These are phyloP conservation scores for Cantharis flavilabris DNA, from an alignment of 2,888 invertebrate species.

Conservation along the genomic window DNA sequence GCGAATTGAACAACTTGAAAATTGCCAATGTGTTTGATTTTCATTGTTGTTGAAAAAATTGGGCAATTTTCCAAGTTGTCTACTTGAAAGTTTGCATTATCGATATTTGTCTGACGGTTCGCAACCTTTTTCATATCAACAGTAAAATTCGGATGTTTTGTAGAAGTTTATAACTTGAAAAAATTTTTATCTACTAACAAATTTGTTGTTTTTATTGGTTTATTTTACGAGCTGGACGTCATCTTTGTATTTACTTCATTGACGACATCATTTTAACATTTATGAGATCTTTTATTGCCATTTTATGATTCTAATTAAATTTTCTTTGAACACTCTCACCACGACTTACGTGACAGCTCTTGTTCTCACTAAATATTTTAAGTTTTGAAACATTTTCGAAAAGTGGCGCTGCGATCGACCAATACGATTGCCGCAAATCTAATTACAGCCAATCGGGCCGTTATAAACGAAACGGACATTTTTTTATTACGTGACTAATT, in stretches of 20 bases:
- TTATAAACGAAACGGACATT: background rate
- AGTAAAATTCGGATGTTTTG: background rate
- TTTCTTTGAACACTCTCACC: background rate
- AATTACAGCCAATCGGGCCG: background rate
- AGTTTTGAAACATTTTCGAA: too few relatives aligned
- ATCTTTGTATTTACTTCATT: background rate
- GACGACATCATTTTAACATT: background rate
- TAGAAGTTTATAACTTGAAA: background rate
- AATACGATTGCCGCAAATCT: background rate
- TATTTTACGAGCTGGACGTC: background rate
- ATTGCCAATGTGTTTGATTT: background rate
- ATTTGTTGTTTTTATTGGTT: background rate
- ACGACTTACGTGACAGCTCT: background rate
- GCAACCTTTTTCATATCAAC: background rate
- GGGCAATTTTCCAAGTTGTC: background rate
- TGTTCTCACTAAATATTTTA: background rate
- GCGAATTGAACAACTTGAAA: background rate
- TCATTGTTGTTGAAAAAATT: background rate
- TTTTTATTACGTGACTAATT: background rate
- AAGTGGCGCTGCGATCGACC: background rate
- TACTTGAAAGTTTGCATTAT: background rate
- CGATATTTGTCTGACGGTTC: background rate
- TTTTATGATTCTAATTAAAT: background rate
- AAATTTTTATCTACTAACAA: background rate
- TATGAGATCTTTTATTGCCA: background rate